A percentile compares a stretch with the other conserved stretches of the same genome.
phyloP scores from a whole-genome alignment of 2,888 invertebrate genomes.

The Petrophora chlorosata region DNA sequence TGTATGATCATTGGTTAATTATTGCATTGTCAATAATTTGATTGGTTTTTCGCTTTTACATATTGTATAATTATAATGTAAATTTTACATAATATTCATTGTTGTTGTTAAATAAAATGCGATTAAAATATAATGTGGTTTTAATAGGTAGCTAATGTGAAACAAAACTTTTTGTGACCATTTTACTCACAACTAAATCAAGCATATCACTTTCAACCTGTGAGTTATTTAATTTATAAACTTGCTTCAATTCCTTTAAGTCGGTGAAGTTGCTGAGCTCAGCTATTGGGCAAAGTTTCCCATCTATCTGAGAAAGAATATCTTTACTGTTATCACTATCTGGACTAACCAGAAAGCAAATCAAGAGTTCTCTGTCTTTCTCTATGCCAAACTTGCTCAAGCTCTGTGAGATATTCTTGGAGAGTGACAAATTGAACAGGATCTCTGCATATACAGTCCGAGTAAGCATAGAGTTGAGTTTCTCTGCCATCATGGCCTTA shows the following conservation, averaged over 20 bases:
- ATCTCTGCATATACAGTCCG: conserved; percentile 86
- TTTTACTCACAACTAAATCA: conserved; percentile 86
- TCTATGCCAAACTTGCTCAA: conserved; percentile 86
- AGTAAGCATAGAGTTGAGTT: conserved; percentile 80
- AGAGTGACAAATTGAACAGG: conserved; percentile 86
- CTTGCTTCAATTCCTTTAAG: conserved; percentile 77
- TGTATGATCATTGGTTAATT: conserved; percentile 34
- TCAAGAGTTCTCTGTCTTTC: conserved; percentile 53
- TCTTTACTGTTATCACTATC: conserved; percentile 50
- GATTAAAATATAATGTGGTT: conserved; percentile 36
- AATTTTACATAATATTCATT: conserved; percentile 77
- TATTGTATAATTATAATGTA: conserved; percentile 75
- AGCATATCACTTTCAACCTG: conserved; percentile 70
- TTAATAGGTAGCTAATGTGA: conserved; percentile 47
- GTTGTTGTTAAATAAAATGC: conserved; percentile 80
- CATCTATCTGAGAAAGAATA: conserved; percentile 79
- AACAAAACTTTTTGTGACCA: conserved; percentile 86
- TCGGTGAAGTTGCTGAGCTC: conserved; percentile 75
- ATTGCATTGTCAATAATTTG: conserved; percentile 58
- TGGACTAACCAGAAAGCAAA: conserved; percentile 59
- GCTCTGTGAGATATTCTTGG: conserved; percentile 88
- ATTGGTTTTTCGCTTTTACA: conserved; percentile 68
- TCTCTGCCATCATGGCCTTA: conserved; percentile 82
- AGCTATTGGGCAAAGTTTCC: conserved; percentile 76
- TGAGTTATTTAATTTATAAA: conserved; percentile 84